Conservation (phyloP, 2,888 invertebrate genomes). For the Nezara viridula region DNA sequence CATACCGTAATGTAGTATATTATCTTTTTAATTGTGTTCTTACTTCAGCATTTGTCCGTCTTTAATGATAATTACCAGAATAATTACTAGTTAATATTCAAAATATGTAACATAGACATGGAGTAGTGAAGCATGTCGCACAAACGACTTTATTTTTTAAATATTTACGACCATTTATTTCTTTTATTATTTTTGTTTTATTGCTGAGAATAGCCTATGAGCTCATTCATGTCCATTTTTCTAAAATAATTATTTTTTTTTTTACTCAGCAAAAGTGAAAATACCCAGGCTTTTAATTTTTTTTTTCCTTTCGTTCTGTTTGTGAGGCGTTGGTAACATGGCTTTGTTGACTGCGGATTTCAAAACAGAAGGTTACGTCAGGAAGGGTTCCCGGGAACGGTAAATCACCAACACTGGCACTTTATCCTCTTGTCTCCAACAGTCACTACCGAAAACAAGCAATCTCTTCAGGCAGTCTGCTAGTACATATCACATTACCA, state of each 20-base stretch:
- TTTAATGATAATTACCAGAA: no score
- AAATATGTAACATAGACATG: no score
- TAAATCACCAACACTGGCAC: background rate
- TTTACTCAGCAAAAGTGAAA: background rate
- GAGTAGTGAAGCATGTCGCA: no score
- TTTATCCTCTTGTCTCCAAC: background rate
- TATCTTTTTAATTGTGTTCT: no score
- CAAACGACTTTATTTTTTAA: no score
- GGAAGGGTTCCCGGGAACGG: background rate
- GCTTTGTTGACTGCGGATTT: conserved; percentile 1
- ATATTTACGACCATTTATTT: no score
- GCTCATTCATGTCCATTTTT: no score
- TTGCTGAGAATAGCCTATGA: no score
- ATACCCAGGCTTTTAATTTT: background rate
- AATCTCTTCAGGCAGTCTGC: background rate
- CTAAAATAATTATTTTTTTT: background rate
- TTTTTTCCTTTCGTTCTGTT: background rate
- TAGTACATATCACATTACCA: background rate
- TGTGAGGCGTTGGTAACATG: background rate
- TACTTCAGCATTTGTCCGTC: no score
- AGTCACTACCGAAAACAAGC: background rate
- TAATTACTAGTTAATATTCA: no score
- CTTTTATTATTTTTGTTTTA: no score
- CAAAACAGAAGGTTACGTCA: background rate
- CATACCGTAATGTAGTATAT: no score